Base-by-base conservation (phyloP, 2,888 invertebrate species). In the Cosmia pyralina region DNA sequence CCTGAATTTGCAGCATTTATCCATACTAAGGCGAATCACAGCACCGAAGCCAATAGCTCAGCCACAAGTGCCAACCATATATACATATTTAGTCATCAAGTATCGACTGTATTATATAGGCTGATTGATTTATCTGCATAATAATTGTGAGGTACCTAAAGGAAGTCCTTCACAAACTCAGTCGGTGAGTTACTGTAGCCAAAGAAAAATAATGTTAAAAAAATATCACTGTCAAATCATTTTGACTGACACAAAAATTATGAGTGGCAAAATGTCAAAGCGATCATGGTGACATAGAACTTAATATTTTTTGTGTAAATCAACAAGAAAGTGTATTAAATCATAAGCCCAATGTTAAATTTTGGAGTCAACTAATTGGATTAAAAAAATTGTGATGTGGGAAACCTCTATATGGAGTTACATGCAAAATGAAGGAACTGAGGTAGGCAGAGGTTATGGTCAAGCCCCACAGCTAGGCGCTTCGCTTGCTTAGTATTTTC, bases 381-480 rank as follows among this genome's bases (percentile, higher is more conserved):
- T 63, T 72, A 62, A 62, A 84, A 85, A 85, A 77, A 75, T 85
- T 91, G 92, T 89, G 63, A 93, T 94, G 93, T 92, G 88, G 91
- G 87, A 85, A 69, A 85, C 79, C 80, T 84, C 87, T 71, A 22
- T 92, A 79, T 88, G 89, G 89, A 83, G 66, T 72, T 92, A 90
- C 81, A 73, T 91, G 46, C 83, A 88, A 82, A 75, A 79, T 75
- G 93, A 93, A 85, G 87, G 86, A 68, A 75, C 59, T 75, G 84
- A 89, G 86, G 93, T 93, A 72, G 3, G 63, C 34, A 48, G 22
- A 19, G n/a, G 17, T 48, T 38, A 46, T 15, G 19, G 11, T 19
- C 11, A 55, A 55, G 41, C 41, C 41, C 41, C 41, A 41, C 41
- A 8, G 11, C n/a, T 53, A 55, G n/a, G 13, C 15, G n/a, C 50